phyloP scores from a whole-genome alignment of 2,888 invertebrate species.

The Mesorhabditis spiculigera region DNA sequence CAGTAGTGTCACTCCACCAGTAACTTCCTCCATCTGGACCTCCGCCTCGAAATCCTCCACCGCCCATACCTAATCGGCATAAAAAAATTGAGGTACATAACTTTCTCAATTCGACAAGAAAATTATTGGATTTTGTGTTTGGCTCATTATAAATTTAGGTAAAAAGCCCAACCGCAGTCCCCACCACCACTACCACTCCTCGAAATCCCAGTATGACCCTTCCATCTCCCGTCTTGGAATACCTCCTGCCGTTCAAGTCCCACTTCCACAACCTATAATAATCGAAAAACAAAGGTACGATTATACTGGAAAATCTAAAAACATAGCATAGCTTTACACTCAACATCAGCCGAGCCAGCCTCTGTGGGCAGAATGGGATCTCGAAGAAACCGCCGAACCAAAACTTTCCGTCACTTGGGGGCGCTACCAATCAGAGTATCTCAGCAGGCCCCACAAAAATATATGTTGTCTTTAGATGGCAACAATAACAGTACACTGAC shows the following conservation, averaged over 20 bases:
- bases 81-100: background rate
- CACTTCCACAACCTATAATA: background rate
- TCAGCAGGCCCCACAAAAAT: too few species aligned
- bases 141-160: background rate
- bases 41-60: conserved; percentile 18
- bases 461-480: too few species aligned
- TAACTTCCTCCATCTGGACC: conserved; percentile 9
- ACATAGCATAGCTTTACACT: background rate
- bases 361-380: background rate
- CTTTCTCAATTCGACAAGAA: background rate
- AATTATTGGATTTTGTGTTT: background rate
- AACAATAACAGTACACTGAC: too few species aligned
- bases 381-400: background rate
- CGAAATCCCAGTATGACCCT: conserved; percentile 34
- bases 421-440: background rate
- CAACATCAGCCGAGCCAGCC: background rate
- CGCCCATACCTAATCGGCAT: conserved; percentile 11
- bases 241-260: background rate
- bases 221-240: conserved; percentile 26
- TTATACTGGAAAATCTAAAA: background rate
- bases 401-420: background rate
- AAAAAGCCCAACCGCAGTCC: background rate
- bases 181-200: conserved; percentile 43
- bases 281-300: background rate
- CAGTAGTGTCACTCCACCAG: conserved; percentile 14